Evolutionary conservation across 2,113 vertebrate genomes (phyloP).

Genomic region (Corythoichthys intestinalis): DNA sequence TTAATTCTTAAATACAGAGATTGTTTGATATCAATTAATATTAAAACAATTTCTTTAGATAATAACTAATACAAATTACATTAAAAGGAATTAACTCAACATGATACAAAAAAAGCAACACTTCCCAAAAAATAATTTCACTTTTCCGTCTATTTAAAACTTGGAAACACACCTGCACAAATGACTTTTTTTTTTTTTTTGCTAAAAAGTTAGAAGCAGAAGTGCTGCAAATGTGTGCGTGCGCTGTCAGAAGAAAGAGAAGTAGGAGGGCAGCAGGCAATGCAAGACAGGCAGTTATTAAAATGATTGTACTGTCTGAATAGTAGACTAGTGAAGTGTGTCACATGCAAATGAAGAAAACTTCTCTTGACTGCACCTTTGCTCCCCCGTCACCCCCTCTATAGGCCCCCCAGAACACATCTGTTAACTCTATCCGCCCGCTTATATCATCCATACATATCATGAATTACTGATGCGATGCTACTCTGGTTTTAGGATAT

Average conservation of each 20-base stretch:
- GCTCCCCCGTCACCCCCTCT: constrained; percentile 46
- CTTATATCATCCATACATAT: constrained; percentile 46
- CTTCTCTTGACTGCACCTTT: constrained; percentile 59
- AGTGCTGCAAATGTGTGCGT: constrained; percentile 44
- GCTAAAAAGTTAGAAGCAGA: constrained; percentile 33
- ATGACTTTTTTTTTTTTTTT: constrained; percentile 29
- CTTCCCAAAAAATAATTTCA: constrained; percentile 1
- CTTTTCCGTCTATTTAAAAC: constrained; percentile 8
- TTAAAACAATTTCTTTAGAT: not conserved
- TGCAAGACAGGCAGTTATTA: constrained; percentile 63
- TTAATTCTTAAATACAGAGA: not conserved
- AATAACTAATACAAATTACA: not conserved
- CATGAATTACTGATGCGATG: constrained; percentile 58
- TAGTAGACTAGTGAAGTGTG: constrained; percentile 71
- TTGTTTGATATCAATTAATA: not conserved
- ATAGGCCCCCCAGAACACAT: constrained; percentile 46
- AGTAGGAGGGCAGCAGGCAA: constrained; percentile 26
- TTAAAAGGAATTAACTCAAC: constrained; percentile 7
- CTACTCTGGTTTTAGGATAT: constrained; percentile 11
- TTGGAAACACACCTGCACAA: constrained; percentile 29
- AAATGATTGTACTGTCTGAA: constrained; percentile 66
- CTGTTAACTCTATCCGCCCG: constrained; percentile 46
- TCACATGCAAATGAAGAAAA: constrained; percentile 72
- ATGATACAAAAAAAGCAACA: constrained; percentile 3
- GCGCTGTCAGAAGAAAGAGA: constrained; percentile 54